Evolutionary conservation across 2,797 vertebrate genomes (phyloP).

Genomic region (Morelia viridis): DNA sequence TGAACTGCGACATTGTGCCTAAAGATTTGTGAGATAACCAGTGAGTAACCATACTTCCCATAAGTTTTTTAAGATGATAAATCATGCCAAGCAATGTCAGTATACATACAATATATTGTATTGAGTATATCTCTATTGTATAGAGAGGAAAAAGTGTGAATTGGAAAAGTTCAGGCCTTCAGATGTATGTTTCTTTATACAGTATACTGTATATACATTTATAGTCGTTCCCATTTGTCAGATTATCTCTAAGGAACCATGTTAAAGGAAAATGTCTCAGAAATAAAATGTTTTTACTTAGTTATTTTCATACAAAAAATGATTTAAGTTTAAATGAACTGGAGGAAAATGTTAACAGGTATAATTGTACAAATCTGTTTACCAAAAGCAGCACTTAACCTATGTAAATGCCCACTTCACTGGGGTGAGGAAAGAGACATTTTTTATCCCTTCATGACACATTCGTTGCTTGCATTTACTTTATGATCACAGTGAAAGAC

Average conservation of each 20-base stretch:
- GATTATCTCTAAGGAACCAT: neutral
- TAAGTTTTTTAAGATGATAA: too few relatives aligned
- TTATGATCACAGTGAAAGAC: too few relatives aligned
- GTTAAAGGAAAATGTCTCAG: neutral
- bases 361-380: neutral
- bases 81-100: too few relatives aligned
- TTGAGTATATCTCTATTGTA: too few relatives aligned
- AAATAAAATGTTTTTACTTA: neutral
- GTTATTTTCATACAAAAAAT: neutral
- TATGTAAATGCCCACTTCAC: neutral
- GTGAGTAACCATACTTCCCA: too few relatives aligned
- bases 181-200: neutral
- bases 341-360: neutral
- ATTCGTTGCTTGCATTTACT: too few relatives aligned
- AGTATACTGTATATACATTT: neutral
- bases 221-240: neutral
- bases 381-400: neutral
- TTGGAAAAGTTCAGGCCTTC: neutral
- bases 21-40: too few relatives aligned
- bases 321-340: neutral
- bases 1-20: too few relatives aligned
- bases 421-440: too few relatives aligned
- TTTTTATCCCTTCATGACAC: too few relatives aligned
- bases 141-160: too few relatives aligned
- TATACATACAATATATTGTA: too few relatives aligned